Conservation (phyloP, 2,113 vertebrate genomes). For the Malurus cyaneus region DNA sequence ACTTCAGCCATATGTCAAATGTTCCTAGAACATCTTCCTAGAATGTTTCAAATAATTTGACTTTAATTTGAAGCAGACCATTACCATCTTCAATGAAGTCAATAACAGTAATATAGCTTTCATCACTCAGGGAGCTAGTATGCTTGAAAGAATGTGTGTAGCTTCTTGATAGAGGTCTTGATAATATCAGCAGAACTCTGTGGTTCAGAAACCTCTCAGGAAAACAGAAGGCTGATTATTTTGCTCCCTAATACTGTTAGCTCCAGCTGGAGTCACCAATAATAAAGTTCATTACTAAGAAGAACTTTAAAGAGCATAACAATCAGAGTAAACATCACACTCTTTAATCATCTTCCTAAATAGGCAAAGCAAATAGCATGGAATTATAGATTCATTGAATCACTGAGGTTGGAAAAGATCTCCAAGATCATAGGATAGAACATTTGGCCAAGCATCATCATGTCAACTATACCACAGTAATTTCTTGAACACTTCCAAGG, state of each 20-base stretch:
- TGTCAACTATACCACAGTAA: background rate
- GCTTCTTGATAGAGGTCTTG: background rate
- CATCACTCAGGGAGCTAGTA: background rate
- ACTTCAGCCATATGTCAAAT: background rate
- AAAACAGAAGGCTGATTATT: background rate
- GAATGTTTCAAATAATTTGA: conserved; percentile 29
- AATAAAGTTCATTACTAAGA: conserved; percentile 20
- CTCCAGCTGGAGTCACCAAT: conserved; percentile 31
- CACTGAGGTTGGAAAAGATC: background rate
- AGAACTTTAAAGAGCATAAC: conserved; percentile 53
- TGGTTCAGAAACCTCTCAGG: conserved; percentile 7
- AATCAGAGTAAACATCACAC: conserved; percentile 64
- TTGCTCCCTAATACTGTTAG: conserved; percentile 3
- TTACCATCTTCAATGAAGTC: conserved; percentile 13
- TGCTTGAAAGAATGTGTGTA: conserved; percentile 4
- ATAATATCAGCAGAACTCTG: background rate
- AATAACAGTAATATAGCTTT: background rate
- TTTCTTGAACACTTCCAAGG: background rate
- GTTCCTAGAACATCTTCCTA: conserved; percentile 22
- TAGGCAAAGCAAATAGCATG: conserved; percentile 30
- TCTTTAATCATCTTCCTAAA: conserved; percentile 62
- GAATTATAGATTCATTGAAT: background rate
- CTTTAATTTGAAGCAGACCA: conserved; percentile 43
- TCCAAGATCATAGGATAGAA: background rate
- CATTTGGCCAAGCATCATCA: background rate